Evolutionary conservation across 2,113 vertebrate genomes (phyloP), one percentile per base, ranked within the genome.

Genomic region (Anhinga rufa): DNA sequence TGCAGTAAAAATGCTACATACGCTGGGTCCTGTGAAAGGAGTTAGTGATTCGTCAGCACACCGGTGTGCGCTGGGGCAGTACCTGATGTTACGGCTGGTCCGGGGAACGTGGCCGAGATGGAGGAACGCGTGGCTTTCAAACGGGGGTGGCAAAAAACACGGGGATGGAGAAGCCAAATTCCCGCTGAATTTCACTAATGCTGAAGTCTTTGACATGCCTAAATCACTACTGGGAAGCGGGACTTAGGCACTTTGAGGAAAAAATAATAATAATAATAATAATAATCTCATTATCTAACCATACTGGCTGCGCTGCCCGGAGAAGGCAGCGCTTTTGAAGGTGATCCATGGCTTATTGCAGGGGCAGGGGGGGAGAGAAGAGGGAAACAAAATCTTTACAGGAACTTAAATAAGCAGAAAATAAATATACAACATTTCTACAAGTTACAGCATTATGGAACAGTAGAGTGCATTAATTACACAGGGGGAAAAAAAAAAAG

Each of bases 1-100:
- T 97, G 98, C 98, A 93, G 95, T 98, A 97, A 97, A 97, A 97
- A 98, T 98, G 99, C 99, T 99, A 99, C 99, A 99, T 97, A 97
- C 9, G 98, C 99, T 99, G 99, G 99, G 99, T 99, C 98, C 95
- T 97, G 93, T 97, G 96, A 97, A 95, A 97, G 58, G 20, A 85
- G 92, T 97, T 97, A 98, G 98, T 98, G 98, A 98, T 60, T 93
- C 94, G 86, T 95, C 93, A 96, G 95, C 90, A 96, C 82, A 91
- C 96, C 98, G 94, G 94, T 95, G 97, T 96, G 87, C 69, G 82
- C 91, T 77, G 55, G 80, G 71, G 84, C 44, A 54, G 97, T 94
- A 97, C 97, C 96, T 96, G 93, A 96, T 97, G 89, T 89, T 57
- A 81, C 93, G 90, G 96, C 87, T 49, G 94, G 78, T 94, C 97